These are phyloP conservation scores for Xenopus laevis DNA, from an alignment of 2,113 vertebrate species.

Conservation along the genomic window DNA sequence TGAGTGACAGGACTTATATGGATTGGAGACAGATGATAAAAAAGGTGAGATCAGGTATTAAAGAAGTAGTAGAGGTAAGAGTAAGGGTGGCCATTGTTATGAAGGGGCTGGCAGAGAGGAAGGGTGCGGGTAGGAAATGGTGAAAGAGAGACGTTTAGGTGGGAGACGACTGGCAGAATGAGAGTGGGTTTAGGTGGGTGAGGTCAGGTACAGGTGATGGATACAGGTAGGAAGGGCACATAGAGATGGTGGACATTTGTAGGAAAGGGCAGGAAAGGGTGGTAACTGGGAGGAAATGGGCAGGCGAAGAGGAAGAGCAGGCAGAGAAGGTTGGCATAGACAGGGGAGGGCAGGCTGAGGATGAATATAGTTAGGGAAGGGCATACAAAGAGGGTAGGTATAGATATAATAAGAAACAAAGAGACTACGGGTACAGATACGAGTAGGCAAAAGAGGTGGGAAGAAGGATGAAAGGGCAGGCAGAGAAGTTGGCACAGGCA, in stretches of 20 bases:
- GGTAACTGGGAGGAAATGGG: background rate
- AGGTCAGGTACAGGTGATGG: background rate
- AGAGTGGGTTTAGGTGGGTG: constrained; percentile 8
- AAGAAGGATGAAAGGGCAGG: constrained; percentile 7
- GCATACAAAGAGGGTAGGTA: background rate
- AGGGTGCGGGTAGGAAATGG: too few relatives aligned
- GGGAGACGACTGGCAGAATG: background rate
- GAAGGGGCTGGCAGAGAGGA: too few relatives aligned
- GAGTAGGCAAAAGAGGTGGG: constrained; percentile 2
- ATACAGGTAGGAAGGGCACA: background rate
- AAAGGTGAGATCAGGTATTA: background rate
- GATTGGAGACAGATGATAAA: too few relatives aligned
- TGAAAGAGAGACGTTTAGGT: background rate
- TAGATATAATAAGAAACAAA: too few relatives aligned
- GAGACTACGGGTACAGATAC: background rate
- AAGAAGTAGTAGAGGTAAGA: too few relatives aligned
- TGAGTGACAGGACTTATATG: background rate
- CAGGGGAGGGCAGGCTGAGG: background rate
- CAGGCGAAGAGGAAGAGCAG: constrained; percentile 1
- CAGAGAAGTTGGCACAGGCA: constrained; percentile 5
- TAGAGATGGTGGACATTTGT: background rate
- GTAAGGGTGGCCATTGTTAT: too few relatives aligned
- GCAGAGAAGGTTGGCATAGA: background rate
- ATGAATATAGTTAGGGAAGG: constrained; percentile 2
- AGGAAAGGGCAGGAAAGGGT: background rate